Conservation (phyloP, 2,113 vertebrate genomes). For the Lepidothrix coronata region DNA sequence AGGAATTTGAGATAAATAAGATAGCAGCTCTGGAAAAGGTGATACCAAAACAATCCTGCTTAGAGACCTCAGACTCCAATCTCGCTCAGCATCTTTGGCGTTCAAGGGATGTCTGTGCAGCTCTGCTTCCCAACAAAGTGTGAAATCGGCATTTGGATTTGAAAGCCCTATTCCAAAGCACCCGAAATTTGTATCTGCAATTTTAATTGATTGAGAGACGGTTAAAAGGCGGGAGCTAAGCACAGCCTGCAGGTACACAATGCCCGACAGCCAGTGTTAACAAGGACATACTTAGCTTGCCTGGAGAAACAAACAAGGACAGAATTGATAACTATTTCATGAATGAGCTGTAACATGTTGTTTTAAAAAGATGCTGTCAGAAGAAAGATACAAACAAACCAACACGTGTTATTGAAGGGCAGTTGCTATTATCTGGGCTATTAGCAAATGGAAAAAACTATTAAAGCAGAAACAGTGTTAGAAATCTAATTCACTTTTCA, state of each 20-base stretch:
- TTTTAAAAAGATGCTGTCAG: constrained; percentile 56
- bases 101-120: neutral
- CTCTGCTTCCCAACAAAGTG: neutral
- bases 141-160: neutral
- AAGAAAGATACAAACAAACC: constrained; percentile 49
- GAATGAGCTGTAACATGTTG: constrained; percentile 55
- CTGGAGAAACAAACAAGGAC: constrained; percentile 57
- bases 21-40: neutral
- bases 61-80: neutral
- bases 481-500: constrained; percentile 57
- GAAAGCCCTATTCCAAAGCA: neutral
- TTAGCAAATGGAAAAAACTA: constrained; percentile 66
- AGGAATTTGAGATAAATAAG: neutral
- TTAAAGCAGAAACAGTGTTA: constrained; percentile 53
- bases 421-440: constrained; percentile 57
- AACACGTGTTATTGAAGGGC: constrained; percentile 39
- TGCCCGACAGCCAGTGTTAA: constrained; percentile 38
- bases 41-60: neutral
- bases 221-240: constrained; percentile 3
- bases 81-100: fast-evolving
- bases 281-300: constrained; percentile 45
- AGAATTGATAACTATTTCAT: constrained; percentile 59
- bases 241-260: constrained; percentile 44
- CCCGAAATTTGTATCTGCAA: neutral
- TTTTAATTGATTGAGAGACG: constrained; percentile 20